These are phyloP conservation scores for Amphilophus citrinellus DNA, from an alignment of 2,113 vertebrate genomes.

Conservation along the genomic window DNA sequence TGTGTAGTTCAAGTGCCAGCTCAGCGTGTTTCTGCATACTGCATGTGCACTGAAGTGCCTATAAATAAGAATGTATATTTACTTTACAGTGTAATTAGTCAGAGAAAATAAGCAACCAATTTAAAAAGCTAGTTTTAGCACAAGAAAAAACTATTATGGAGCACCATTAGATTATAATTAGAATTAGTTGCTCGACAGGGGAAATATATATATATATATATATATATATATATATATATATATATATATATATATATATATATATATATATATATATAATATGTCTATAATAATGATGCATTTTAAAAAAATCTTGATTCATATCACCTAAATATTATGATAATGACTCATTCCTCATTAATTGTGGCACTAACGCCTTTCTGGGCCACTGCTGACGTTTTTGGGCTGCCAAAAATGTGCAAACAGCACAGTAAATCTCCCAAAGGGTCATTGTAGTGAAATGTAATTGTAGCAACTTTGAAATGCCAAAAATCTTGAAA, in stretches of 20 bases:
- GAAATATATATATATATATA: neutral
- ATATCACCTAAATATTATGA: neutral
- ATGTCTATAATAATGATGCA: too few species aligned
- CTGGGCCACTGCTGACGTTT: neutral
- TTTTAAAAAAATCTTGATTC: neutral
- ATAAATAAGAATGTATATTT: neutral
- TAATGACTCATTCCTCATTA: neutral
- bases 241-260: too few species aligned
- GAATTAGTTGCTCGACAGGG: neutral
- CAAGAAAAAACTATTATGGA: neutral
- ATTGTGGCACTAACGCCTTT: neutral
- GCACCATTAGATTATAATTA: neutral
- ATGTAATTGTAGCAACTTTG: neutral
- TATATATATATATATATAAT: too few species aligned
- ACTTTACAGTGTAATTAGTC: neutral
- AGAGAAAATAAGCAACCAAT: neutral
- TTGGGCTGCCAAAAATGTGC: neutral
- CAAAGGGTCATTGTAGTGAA: neutral
- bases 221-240: too few species aligned
- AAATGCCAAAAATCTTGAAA: conserved; percentile 27
- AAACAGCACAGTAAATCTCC: conserved; percentile 21
- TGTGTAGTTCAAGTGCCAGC: conserved; percentile 25
- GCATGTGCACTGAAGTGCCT: neutral
- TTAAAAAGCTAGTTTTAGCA: conserved; percentile 3
- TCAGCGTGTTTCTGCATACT: conserved; percentile 6